These are phyloP conservation scores for Damaliscus lunatus DNA, from an alignment of 2,113 vertebrate species.

Conservation along the genomic window DNA sequence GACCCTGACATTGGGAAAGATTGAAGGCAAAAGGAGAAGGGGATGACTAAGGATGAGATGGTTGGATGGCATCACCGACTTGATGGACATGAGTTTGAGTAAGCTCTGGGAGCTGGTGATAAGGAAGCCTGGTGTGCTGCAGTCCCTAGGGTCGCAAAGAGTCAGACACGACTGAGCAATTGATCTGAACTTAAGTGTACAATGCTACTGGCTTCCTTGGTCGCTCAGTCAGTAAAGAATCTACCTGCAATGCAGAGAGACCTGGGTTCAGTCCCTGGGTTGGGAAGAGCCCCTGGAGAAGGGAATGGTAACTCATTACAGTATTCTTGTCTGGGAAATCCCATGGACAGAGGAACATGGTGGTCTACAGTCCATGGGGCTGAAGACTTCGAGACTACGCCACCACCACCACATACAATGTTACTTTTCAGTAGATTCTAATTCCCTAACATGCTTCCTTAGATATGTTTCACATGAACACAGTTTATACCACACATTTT, in stretches of 20 bases:
- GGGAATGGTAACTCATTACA: neutral
- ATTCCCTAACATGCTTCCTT: neutral
- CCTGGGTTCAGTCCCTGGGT: neutral
- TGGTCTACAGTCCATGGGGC: neutral
- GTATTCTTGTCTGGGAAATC: neutral
- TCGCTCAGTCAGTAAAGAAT: neutral
- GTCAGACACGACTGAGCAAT: neutral
- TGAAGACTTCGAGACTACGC: neutral
- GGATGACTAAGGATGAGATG: neutral
- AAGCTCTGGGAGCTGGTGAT: neutral
- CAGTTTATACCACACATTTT: neutral
- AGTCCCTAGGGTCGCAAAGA: neutral
- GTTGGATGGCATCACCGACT: neutral
- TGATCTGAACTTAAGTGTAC: neutral
- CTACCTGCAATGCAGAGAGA: neutral
- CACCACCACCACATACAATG: neutral
- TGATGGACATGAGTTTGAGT: neutral
- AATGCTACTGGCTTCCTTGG: neutral
- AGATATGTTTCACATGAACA: neutral
- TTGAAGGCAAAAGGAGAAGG: neutral
- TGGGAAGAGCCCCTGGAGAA: neutral
- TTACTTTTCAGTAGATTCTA: neutral
- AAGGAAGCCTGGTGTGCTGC: neutral
- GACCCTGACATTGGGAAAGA: neutral
- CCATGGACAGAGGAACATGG: neutral